Conservation (phyloP, 2,797 vertebrate genomes). For the Hypotaenidia philippensis region DNA sequence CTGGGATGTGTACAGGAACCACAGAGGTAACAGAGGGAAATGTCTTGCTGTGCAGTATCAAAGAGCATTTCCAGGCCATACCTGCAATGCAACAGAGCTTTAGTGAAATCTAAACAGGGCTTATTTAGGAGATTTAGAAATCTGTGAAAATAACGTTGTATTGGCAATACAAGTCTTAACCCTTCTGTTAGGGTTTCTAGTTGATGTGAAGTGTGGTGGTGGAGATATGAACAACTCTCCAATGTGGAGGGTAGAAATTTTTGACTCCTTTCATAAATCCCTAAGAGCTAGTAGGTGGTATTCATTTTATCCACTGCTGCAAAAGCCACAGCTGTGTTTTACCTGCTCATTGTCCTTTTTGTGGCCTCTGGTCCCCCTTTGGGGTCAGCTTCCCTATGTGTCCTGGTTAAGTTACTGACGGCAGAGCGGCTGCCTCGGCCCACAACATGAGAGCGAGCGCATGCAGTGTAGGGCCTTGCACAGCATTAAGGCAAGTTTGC, state of each 20-base stretch:
- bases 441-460: accelerated
- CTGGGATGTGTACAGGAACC: background rate
- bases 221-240: background rate
- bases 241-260: background rate
- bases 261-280: background rate
- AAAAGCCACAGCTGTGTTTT: background rate
- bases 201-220: background rate
- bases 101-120: background rate
- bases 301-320: background rate
- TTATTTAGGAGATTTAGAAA: background rate
- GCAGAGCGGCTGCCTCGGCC: too few relatives aligned
- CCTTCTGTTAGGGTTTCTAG: background rate
- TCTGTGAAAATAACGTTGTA: background rate
- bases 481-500: background rate
- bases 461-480: background rate
- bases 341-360: background rate
- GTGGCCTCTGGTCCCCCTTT: background rate
- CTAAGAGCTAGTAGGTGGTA: background rate
- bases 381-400: background rate
- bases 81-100: background rate
- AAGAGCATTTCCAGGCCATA: background rate
- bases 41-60: background rate
- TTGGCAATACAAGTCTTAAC: background rate
- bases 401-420: background rate
- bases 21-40: background rate